Evolutionary conservation across 2,797 vertebrate genomes (phyloP).

Genomic region (Lagocephalus sceleratus): DNA sequence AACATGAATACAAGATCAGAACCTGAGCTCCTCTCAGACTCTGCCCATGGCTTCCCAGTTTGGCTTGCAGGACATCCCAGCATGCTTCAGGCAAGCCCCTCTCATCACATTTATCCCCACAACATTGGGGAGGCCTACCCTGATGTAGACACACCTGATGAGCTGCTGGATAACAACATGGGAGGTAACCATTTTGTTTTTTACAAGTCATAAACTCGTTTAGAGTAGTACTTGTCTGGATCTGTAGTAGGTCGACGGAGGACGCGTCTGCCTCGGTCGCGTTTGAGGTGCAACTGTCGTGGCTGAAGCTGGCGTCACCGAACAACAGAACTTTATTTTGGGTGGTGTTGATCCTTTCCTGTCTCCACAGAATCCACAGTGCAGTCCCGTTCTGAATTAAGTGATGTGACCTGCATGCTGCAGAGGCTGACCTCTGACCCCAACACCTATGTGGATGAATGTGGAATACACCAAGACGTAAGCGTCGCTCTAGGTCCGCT

Average conservation of each 20-base stretch:
- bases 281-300: too few species aligned
- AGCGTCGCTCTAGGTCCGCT: neutral
- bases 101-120: neutral
- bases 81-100: neutral
- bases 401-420: constrained; percentile 32
- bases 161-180: constrained; percentile 7
- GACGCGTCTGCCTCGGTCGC: too few species aligned
- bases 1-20: constrained; percentile 1
- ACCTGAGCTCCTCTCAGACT: constrained; percentile 1
- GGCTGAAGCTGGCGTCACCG: neutral
- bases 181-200: constrained; percentile 21
- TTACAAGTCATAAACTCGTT: too few species aligned
- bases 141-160: constrained; percentile 1
- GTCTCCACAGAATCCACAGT: constrained; percentile 30
- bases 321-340: constrained; percentile 41
- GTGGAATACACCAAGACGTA: constrained; percentile 42
- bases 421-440: constrained; percentile 49
- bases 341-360: constrained; percentile 34
- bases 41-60: neutral
- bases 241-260: too few species aligned
- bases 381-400: constrained; percentile 2
- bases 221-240: too few species aligned
- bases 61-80: constrained; percentile 4
- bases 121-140: neutral
- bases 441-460: constrained; percentile 41